These are phyloP conservation scores for Papilio glaucus DNA, from an alignment of 1,140 invertebrate species.

Conservation along the genomic window DNA sequence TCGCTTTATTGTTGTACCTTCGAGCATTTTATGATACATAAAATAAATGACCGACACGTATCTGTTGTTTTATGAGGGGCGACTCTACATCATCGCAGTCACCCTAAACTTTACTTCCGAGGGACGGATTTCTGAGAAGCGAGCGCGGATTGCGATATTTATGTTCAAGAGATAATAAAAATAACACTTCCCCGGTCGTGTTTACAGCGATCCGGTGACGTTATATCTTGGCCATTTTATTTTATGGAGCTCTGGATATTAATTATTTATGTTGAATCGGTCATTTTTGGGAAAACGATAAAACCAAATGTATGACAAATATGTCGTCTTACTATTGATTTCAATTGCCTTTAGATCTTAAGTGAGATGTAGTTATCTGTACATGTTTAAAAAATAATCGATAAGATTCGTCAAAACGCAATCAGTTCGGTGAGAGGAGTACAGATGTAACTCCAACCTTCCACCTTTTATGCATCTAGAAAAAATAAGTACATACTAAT, in stretches of 20 bases:
- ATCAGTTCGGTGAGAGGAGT: too few species aligned
- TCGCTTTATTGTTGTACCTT: conserved; percentile 53
- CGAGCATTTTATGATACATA: conserved; percentile 56
- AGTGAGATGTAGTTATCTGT: too few species aligned
- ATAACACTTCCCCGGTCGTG: conserved; percentile 28
- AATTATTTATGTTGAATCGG: conserved; percentile 5
- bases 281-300: neutral
- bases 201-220: conserved; percentile 23
- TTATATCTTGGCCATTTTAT: conserved; percentile 19
- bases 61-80: conserved; percentile 52
- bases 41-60: conserved; percentile 59
- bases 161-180: conserved; percentile 36
- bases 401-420: too few species aligned
- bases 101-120: conserved; percentile 47
- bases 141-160: conserved; percentile 40
- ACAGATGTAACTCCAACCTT: too few species aligned
- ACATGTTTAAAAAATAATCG: too few species aligned
- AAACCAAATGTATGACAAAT: neutral
- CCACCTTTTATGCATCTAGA: too few species aligned
- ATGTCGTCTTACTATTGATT: neutral
- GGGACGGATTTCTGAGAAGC: conserved; percentile 43
- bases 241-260: conserved; percentile 5
- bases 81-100: conserved; percentile 46
- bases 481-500: too few species aligned
- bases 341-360: too few species aligned